Evolutionary conservation across 2,888 invertebrate genomes (phyloP).

Genomic region (Pristionchus entomophagus): DNA sequence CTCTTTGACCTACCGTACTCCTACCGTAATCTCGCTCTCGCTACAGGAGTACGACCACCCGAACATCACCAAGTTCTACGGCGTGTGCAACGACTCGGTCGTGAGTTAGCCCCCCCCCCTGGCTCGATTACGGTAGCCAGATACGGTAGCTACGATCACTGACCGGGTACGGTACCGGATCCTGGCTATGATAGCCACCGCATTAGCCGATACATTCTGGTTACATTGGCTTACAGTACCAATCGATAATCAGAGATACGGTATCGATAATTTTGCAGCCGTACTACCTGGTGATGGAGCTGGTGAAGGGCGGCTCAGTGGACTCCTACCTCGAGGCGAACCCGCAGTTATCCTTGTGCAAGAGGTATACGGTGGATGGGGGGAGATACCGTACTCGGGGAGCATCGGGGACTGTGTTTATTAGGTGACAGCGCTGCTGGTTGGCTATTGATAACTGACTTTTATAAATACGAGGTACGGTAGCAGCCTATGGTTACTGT

Average conservation of each 20-base stretch:
- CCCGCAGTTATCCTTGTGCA: constrained; percentile 21
- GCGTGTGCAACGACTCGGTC: constrained; percentile 55
- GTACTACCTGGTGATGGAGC: constrained; percentile 58
- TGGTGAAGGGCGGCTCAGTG: constrained; percentile 52
- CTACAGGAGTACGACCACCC: constrained; percentile 48
- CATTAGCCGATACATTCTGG: too few species aligned
- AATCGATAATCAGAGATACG: not conserved
- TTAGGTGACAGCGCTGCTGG: too few species aligned
- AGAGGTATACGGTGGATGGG: constrained; percentile 32
- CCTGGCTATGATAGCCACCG: not conserved
- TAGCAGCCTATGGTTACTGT: not conserved
- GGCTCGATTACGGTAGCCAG: not conserved
- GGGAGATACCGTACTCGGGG: not conserved
- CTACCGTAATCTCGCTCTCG: constrained; percentile 27
- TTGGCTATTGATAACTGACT: too few species aligned
- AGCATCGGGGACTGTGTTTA: too few species aligned
- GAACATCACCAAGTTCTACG: constrained; percentile 54
- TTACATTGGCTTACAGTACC: too few species aligned
- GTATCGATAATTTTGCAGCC: constrained; percentile 47
- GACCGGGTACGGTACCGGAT: not conserved
- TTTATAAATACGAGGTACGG: too few species aligned
- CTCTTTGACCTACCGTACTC: not conserved
- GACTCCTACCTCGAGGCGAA: constrained; percentile 51
- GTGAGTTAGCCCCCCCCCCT: too few species aligned
- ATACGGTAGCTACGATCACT: not conserved